Evolutionary conservation across 2,888 invertebrate genomes (phyloP).

Genomic region (Diarsia brunnea): DNA sequence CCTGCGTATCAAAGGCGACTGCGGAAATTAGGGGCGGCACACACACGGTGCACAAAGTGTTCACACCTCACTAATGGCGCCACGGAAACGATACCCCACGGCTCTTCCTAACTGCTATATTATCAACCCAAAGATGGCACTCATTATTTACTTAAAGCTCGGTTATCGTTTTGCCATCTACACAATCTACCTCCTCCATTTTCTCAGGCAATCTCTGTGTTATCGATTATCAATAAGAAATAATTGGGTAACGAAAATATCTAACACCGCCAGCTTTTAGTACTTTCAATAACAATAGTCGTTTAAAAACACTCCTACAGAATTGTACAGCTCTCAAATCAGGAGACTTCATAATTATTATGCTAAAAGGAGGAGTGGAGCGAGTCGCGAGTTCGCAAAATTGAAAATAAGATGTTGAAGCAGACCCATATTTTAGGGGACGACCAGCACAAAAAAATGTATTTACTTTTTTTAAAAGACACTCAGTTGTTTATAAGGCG

Average conservation of each 20-base stretch:
- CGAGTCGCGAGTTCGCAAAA: conserved; percentile 40
- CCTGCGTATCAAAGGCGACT: conserved; percentile 65
- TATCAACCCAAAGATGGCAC: conserved; percentile 45
- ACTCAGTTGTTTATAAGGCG: conserved; percentile 80
- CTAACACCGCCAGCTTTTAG: conserved; percentile 44
- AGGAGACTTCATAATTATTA: conserved; percentile 60
- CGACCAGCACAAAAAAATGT: conserved; percentile 58
- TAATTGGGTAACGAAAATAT: conserved; percentile 59
- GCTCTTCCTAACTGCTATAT: conserved; percentile 48
- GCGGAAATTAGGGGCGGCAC: conserved; percentile 72
- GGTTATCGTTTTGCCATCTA: conserved; percentile 38
- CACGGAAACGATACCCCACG: conserved; percentile 62
- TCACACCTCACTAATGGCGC: conserved; percentile 65
- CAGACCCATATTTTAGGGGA: conserved; percentile 59
- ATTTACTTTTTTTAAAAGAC: conserved; percentile 69
- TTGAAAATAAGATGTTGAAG: conserved; percentile 62
- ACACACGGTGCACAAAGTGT: conserved; percentile 66
- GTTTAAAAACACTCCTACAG: conserved; percentile 51
- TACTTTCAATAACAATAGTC: conserved; percentile 62
- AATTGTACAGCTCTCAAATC: conserved; percentile 56
- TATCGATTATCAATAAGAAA: conserved; percentile 62
- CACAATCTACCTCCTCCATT: conserved; percentile 30
- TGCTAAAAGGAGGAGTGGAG: conserved; percentile 35
- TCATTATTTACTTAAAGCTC: conserved; percentile 47
- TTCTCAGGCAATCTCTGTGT: conserved; percentile 38